phyloP scores from a whole-genome alignment of 2,888 invertebrate genomes.

The Aphidius colemani region DNA sequence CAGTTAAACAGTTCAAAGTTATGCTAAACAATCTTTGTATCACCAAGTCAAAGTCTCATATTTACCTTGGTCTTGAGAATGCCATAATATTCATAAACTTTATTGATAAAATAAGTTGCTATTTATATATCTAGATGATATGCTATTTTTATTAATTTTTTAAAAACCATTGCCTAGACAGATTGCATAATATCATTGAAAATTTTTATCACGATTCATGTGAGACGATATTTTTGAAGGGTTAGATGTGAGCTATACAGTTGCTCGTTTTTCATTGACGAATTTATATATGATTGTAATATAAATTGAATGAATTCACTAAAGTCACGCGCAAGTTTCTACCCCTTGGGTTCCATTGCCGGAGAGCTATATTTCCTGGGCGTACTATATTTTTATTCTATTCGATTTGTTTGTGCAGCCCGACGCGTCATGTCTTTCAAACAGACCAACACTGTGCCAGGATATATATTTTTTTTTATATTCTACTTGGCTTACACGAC shows the following conservation, averaged over 20 bases:
- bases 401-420: neutral
- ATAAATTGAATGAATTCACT: constrained; percentile 32
- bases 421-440: neutral
- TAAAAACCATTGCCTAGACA: neutral
- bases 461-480: too few species aligned
- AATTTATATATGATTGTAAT: constrained; percentile 19
- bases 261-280: constrained; percentile 36
- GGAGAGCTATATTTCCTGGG: constrained; percentile 26
- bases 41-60: too few species aligned
- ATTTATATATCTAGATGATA: too few species aligned
- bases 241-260: constrained; percentile 21
- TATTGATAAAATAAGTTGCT: too few species aligned
- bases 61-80: too few species aligned
- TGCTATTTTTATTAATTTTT: too few species aligned
- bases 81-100: too few species aligned
- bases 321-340: constrained; percentile 27
- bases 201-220: constrained; percentile 28
- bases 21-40: constrained; percentile 30
- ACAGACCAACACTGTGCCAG: neutral
- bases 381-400: constrained; percentile 19
- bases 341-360: constrained; percentile 7
- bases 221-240: constrained; percentile 22
- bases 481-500: too few species aligned
- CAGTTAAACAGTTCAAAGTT: constrained; percentile 36
- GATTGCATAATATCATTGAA: constrained; percentile 28